Evolutionary conservation across 1,140 invertebrate species (phyloP).

Genomic region (Hylaeus volcanicus): DNA sequence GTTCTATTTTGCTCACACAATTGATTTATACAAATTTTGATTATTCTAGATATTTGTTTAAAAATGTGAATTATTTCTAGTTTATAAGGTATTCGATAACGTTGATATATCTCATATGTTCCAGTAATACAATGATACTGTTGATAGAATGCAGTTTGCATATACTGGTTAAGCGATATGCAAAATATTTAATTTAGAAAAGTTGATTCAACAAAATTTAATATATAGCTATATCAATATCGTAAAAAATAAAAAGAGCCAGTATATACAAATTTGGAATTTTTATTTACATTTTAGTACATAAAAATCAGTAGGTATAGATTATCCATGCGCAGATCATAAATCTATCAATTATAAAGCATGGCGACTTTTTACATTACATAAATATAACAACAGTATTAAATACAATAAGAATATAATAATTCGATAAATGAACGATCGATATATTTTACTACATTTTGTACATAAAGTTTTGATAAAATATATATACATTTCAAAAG

Average conservation of each 20-base stretch:
- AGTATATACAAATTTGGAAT: constrained; percentile 21
- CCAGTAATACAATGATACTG: constrained; percentile 2
- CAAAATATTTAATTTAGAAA: background rate
- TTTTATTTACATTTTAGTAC: constrained; percentile 18
- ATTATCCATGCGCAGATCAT: background rate
- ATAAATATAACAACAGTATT: constrained; percentile 65
- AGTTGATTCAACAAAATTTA: background rate
- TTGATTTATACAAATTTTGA: background rate
- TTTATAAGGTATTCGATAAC: constrained; percentile 30
- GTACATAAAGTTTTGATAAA: constrained; percentile 72
- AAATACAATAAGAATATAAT: constrained; percentile 51
- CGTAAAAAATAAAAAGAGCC: background rate
- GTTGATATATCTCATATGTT: background rate
- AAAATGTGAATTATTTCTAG: constrained; percentile 35
- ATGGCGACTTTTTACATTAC: constrained; percentile 44
- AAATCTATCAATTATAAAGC: background rate
- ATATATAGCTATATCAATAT: background rate
- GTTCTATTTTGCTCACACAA: background rate
- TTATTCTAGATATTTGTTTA: background rate
- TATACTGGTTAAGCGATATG: background rate
- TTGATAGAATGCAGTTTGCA: background rate
- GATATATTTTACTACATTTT: constrained; percentile 72
- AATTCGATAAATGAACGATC: constrained; percentile 37
- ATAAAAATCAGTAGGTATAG: constrained; percentile 24
- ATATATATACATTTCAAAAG: constrained; percentile 41